Evolutionary conservation across 2,797 vertebrate species (phyloP), one percentile per base, ranked within the genome.

Genomic region (Acipenser ruthenus): DNA sequence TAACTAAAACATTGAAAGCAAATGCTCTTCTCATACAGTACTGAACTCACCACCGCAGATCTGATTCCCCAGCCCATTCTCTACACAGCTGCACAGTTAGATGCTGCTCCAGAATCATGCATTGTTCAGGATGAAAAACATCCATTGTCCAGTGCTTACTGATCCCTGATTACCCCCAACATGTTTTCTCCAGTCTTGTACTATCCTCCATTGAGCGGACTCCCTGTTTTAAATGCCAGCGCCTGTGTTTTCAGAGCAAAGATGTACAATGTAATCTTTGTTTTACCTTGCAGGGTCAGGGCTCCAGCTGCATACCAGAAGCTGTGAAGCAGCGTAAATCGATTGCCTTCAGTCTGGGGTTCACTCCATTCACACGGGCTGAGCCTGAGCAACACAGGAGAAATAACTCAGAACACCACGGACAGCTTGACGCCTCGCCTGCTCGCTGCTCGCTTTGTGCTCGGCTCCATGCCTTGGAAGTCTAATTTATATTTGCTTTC

Each of bases 361-460:
- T 91, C 91, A 6, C 77, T 85, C 93, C 93, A 95, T 69, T 95
- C 93, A 71, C 82, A 85, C 3, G 94, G 94, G 74, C 94, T 96
- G 72, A 95, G 79, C 73, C 94, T 96, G 79, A 1, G 62, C 70
- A 67, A 49, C 37, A 49, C 71, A 70, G 67, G 63, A 48, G 51
- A 71, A 63, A 66, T 15, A 68, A 49, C 10, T 18, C 52, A 55
- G 68, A 53, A 69, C 62, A 71, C 47, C n/a, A 61, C 0, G 13
- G 60, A 62, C 60, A 61, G 58, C 63, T 50, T 53, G 12, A 13
- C 18, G 50, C 49, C 13, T 64, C 5, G 23, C 2, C 23, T 37
- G 23, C 23, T 37, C 23, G 4, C 23, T 37, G 23, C 23, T 37
- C 4, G 23, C 23, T 37, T 37, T 37, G 23, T 37, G 23, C 2